Evolutionary conservation across 2,113 vertebrate species (phyloP), one percentile per base, ranked within the genome.

Genomic region (Tetraodon nigroviridis): DNA sequence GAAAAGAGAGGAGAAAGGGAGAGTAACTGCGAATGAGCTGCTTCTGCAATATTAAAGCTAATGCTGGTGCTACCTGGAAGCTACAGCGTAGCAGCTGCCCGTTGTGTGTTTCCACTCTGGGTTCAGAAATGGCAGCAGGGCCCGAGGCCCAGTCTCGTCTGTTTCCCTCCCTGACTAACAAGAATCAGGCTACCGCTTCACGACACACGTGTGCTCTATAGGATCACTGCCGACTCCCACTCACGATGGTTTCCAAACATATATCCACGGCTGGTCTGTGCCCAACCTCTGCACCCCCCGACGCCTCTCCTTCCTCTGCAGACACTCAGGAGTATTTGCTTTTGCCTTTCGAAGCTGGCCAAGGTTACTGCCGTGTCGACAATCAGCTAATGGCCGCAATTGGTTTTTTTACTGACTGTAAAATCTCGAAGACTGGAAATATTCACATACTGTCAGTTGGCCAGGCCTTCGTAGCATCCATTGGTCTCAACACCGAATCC

Each of bases 21-120:
- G 62, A 68, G 59, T 72, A 55, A 55, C 60, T 66, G 50, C 63
- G 70, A 64, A 67, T 27, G 0, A 67, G 56, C 63, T 61, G 68
- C 13, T 59, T 56, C 46, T 71, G 77, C 45, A 75, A 79, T 69
- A 62, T 55, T 76, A 64, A n/a, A 76, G 27, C 42, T 64, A 57
- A 42, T 46, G 37, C 44, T 63, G 10, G 24, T 58, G 61, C 60
- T 79, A 66, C 75, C 80, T 79, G 67, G 48, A 59, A 83, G 78
- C 57, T 20, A 32, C 7, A 62, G 17, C 66, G 37, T 11, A 62
- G 17, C 69, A 51, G 69, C 61, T 67, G 44, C 59, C 66, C 70
- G 64, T 70, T 82, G 68, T 69, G 54, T 65, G 58, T 73, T 73
- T 73, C 67, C 45, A 61, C 70, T 67, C 68, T 46, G 64, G 49